Conservation (phyloP, 2,113 vertebrate genomes). For the Thinocorus orbignyianus region DNA sequence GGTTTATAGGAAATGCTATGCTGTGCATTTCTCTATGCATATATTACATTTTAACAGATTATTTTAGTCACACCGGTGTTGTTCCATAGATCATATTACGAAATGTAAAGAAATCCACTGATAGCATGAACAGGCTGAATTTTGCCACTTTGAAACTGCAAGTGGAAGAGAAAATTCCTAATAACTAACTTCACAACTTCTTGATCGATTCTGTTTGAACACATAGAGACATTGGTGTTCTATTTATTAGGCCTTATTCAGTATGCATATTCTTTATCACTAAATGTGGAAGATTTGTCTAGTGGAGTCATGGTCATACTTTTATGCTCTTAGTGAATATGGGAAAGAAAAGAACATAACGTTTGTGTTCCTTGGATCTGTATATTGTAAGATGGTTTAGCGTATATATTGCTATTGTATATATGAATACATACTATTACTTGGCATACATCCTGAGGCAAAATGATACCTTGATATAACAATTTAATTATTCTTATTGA, state of each 20-base stretch:
- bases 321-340: background rate
- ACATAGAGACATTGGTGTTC: background rate
- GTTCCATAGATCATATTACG: background rate
- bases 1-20: background rate
- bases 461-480: background rate
- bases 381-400: background rate
- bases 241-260: background rate
- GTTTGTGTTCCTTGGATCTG: background rate
- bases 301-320: background rate
- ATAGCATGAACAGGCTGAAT: background rate
- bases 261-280: background rate
- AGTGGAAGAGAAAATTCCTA: background rate
- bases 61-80: background rate
- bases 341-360: background rate
- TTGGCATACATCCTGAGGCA: background rate
- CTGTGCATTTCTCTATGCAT: background rate
- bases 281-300: background rate
- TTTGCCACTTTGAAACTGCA: background rate
- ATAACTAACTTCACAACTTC: background rate
- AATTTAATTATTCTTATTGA: background rate
- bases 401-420: background rate
- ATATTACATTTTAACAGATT: background rate
- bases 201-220: background rate
- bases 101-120: background rate
- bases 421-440: background rate